Evolutionary conservation across 2,888 invertebrate genomes (phyloP).

Genomic region (Baccha elongata): DNA sequence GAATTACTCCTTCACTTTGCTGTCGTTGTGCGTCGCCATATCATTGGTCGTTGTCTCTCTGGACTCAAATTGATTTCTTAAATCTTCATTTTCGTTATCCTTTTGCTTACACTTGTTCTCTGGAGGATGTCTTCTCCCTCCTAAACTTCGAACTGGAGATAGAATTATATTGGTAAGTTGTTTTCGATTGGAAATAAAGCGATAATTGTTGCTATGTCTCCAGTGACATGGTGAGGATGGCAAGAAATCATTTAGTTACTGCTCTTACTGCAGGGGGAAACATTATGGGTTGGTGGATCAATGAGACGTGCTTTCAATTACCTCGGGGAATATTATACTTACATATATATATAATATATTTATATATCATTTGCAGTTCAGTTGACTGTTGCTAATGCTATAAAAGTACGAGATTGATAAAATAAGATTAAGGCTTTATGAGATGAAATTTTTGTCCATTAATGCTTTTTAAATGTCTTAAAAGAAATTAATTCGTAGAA

Average conservation of each 20-base stretch:
- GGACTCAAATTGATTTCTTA: slow-evolving; percentile 68
- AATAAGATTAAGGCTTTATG: slow-evolving; percentile 40
- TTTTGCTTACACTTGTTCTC: slow-evolving; percentile 17
- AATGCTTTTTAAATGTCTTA: slow-evolving; percentile 16
- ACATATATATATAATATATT: neutral
- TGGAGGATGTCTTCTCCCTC: slow-evolving; percentile 37
- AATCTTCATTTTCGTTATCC: slow-evolving; percentile 52
- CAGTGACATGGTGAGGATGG: slow-evolving; percentile 27
- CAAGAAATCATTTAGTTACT: slow-evolving; percentile 46
- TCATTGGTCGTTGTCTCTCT: slow-evolving; percentile 9
- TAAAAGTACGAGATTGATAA: neutral
- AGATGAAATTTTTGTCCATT: slow-evolving; percentile 41
- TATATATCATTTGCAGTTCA: slow-evolving; percentile 44
- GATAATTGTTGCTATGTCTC: slow-evolving; percentile 70
- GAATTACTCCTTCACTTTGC: slow-evolving; percentile 3
- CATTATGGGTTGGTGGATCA: neutral
- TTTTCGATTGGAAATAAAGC: slow-evolving; percentile 57
- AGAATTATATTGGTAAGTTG: slow-evolving; percentile 51
- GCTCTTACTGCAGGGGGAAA: neutral
- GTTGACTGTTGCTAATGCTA: slow-evolving; percentile 53
- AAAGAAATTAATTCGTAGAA: neutral
- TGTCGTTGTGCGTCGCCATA: neutral
- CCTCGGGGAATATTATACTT: slow-evolving; percentile 50
- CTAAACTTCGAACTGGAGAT: slow-evolving; percentile 19
- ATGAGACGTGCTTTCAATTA: slow-evolving; percentile 48